Evolutionary conservation across 2,113 vertebrate genomes (phyloP).

Genomic region (Nyctereutes procyonoides): DNA sequence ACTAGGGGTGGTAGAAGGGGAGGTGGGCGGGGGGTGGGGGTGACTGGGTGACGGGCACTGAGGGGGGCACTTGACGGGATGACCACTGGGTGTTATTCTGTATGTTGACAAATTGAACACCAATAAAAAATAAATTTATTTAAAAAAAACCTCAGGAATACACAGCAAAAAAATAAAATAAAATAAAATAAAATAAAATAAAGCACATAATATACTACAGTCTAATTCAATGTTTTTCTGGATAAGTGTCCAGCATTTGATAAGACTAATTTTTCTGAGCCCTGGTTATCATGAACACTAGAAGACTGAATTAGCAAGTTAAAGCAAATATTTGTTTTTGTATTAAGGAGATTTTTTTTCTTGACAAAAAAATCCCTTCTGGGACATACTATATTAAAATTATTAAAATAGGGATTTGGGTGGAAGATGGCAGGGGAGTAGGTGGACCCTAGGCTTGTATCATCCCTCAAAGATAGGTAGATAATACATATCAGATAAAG

Average conservation of each 20-base stretch:
- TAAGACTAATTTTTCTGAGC: neutral
- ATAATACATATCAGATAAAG: neutral
- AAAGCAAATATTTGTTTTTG: constrained; percentile 50
- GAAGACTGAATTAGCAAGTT: constrained; percentile 6
- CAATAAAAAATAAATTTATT: too few species aligned
- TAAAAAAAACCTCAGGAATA: too few species aligned
- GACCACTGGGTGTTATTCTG: too few species aligned
- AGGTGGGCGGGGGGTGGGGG: too few species aligned
- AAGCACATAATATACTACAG: neutral
- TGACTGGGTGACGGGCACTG: too few species aligned
- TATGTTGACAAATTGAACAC: too few species aligned
- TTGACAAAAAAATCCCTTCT: constrained; percentile 19
- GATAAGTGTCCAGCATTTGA: neutral
- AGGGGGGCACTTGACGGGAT: too few species aligned
- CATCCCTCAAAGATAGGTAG: neutral
- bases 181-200: neutral
- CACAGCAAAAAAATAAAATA: too few species aligned
- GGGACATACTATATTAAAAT: constrained; percentile 4
- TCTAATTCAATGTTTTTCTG: constrained; percentile 30
- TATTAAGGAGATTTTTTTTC: neutral
- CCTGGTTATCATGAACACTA: neutral
- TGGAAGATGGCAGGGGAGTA: neutral
- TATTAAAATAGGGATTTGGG: constrained; percentile 4
- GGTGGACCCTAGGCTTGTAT: neutral
- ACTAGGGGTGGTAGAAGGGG: too few species aligned